Percentiles rank a stretch among this genome's conserved stretches.
These are phyloP conservation scores for Pteruthius melanotis DNA, from an alignment of 2,113 vertebrate species.

Conservation along the genomic window DNA sequence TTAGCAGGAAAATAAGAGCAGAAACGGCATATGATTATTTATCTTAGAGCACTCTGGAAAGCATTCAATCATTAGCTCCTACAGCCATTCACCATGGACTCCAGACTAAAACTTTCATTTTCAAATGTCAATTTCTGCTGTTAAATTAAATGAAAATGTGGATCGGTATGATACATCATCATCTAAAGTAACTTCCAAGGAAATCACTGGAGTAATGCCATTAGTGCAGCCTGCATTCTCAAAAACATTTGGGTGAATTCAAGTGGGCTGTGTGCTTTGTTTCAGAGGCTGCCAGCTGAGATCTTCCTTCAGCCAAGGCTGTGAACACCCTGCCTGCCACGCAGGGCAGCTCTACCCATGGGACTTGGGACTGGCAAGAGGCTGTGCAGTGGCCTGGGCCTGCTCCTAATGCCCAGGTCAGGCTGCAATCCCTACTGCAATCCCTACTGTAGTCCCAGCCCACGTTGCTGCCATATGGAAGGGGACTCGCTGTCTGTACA, in stretches of 20 bases:
- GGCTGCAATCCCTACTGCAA: neutral
- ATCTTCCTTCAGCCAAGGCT: neutral
- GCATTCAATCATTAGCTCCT: neutral
- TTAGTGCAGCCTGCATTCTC: neutral
- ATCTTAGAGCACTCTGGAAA: neutral
- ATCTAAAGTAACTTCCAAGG: conserved; percentile 21
- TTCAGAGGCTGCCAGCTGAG: neutral
- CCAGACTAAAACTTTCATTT: conserved; percentile 31
- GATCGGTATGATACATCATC: conserved; percentile 41
- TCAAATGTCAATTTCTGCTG: conserved; percentile 37
- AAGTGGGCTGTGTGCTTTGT: neutral
- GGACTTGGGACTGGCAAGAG: neutral
- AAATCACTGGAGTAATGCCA: conserved; percentile 30
- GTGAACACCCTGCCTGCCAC: neutral
- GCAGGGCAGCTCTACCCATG: neutral
- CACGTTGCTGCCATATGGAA: neutral
- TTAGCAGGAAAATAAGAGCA: neutral
- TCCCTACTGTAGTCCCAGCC: neutral
- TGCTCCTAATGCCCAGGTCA: neutral
- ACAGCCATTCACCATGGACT: neutral
- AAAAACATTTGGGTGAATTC: neutral
- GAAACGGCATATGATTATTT: neutral
- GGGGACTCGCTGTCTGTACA: neutral
- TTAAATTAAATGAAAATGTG: conserved; percentile 52
- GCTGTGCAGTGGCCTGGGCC: neutral